Evolutionary conservation across 2,888 invertebrate species (phyloP).

Genomic region (Camponotus fellah): DNA sequence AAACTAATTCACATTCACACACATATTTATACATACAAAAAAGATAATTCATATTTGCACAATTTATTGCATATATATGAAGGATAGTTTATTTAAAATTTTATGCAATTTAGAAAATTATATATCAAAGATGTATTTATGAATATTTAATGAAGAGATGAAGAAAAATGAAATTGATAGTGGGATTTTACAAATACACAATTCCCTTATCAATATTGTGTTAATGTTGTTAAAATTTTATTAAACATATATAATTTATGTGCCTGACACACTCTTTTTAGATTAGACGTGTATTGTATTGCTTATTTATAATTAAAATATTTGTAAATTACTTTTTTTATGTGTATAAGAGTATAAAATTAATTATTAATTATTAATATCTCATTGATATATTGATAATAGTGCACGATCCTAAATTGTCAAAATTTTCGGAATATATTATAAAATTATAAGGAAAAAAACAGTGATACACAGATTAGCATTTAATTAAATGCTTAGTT

Average conservation of each 20-base stretch:
- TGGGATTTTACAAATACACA: background rate
- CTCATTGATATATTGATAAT: constrained; percentile 5
- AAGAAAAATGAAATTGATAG: constrained; percentile 19
- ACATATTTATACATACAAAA: constrained; percentile 33
- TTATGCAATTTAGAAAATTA: constrained; percentile 37
- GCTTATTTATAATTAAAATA: constrained; percentile 18
- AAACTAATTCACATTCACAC: background rate
- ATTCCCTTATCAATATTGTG: background rate
- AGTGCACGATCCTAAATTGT: constrained; percentile 29
- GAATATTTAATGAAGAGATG: constrained; percentile 51
- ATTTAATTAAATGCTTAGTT: constrained; percentile 44
- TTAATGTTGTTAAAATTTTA: constrained; percentile 34
- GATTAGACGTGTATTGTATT: background rate
- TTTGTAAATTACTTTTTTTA: constrained; percentile 32
- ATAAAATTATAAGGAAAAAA: constrained; percentile 11
- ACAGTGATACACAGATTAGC: constrained; percentile 36
- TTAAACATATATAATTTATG: constrained; percentile 32
- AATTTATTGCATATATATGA: constrained; percentile 44
- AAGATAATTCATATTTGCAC: constrained; percentile 42
- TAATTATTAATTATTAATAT: background rate
- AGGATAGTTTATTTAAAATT: constrained; percentile 50
- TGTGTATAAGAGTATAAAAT: constrained; percentile 10
- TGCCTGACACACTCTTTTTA: constrained; percentile 23
- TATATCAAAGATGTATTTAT: constrained; percentile 52
- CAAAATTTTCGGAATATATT: constrained; percentile 34